Percentiles rank a stretch among this genome's conserved stretches.
Evolutionary conservation across 2,888 invertebrate genomes (phyloP).

Genomic region (Agriopis leucophaearia): DNA sequence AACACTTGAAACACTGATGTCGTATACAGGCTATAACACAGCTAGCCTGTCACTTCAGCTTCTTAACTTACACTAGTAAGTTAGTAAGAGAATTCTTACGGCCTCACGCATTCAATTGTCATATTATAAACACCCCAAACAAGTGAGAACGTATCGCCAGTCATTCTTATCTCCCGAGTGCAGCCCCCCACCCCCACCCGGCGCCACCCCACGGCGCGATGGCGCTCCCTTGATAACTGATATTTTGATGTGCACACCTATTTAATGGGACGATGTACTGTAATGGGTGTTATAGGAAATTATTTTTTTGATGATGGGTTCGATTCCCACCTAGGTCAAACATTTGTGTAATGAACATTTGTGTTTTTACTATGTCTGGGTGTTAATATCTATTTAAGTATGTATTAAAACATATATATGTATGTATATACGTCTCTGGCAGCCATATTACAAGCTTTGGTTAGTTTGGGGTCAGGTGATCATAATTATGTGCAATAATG

Average conservation of each 20-base stretch:
- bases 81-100: neutral
- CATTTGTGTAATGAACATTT: no score
- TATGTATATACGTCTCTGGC: no score
- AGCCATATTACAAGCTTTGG: no score
- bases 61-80: neutral
- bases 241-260: constrained; percentile 58
- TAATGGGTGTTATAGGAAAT: constrained; percentile 12
- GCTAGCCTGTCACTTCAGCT: neutral
- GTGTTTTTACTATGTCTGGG: no score
- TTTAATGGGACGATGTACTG: constrained; percentile 25
- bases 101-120: constrained; percentile 38
- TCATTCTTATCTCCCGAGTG: constrained; percentile 60
- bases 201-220: constrained; percentile 31
- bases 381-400: no score
- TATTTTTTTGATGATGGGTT: no score
- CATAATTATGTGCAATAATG: no score
- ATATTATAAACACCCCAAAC: constrained; percentile 51
- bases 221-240: constrained; percentile 57
- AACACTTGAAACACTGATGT: no score
- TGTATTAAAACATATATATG: no score
- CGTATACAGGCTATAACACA: no score
- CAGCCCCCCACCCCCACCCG: constrained; percentile 46
- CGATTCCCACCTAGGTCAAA: no score
- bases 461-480: no score
- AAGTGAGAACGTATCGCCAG: constrained; percentile 50